These are phyloP conservation scores for Hemicordylus capensis DNA, from an alignment of 2,113 vertebrate genomes.

Conservation along the genomic window DNA sequence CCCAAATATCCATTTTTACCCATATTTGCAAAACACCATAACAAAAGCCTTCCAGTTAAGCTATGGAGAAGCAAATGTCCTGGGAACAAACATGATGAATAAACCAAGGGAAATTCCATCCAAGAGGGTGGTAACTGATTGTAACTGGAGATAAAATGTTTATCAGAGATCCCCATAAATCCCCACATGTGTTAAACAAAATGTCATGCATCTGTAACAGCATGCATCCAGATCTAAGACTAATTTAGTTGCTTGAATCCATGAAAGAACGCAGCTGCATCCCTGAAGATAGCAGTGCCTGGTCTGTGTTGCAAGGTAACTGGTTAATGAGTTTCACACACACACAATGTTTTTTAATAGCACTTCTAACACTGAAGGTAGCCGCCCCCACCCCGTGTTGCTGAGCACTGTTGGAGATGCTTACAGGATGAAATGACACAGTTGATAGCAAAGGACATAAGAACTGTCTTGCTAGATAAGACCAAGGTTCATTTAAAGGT, in stretches of 20 bases:
- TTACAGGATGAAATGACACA: neutral
- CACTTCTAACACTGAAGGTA: neutral
- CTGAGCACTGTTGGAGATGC: neutral
- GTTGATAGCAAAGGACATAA: neutral
- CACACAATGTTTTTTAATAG: neutral
- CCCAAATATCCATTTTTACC: slow-evolving; percentile 1
- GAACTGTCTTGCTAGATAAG: neutral
- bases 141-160: slow-evolving; percentile 56
- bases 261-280: slow-evolving; percentile 53
- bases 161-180: slow-evolving; percentile 68
- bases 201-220: slow-evolving; percentile 56
- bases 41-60: neutral
- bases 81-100: slow-evolving; percentile 48
- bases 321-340: neutral
- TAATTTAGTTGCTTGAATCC: slow-evolving; percentile 13
- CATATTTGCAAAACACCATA: slow-evolving; percentile 22
- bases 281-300: slow-evolving; percentile 47
- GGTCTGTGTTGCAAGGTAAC: neutral
- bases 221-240: slow-evolving; percentile 40
- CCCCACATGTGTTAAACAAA: slow-evolving; percentile 62
- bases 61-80: slow-evolving; percentile 38
- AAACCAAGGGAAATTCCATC: slow-evolving; percentile 58
- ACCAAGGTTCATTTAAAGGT: no score
- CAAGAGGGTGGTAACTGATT: slow-evolving; percentile 35
- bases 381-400: neutral